These are phyloP conservation scores for Eulemur rubriventer DNA, from an alignment of 2,797 vertebrate genomes.

Conservation along the genomic window DNA sequence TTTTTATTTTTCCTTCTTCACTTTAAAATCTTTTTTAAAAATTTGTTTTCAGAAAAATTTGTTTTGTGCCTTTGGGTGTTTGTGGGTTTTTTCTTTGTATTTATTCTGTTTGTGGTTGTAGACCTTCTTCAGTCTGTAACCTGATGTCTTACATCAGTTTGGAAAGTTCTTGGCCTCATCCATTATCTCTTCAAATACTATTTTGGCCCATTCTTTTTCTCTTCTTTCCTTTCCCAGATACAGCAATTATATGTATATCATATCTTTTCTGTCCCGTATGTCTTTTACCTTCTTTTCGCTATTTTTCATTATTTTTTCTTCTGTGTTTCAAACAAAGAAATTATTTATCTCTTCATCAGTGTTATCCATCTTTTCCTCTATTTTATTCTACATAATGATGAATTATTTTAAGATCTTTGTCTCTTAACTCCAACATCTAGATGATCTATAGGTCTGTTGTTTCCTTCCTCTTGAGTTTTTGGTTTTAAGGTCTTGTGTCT, in stretches of 20 bases:
- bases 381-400: background rate
- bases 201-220: background rate
- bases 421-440: background rate
- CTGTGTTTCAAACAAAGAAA: background rate
- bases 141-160: background rate
- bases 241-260: background rate
- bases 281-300: background rate
- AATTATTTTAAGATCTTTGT: background rate
- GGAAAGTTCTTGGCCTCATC: background rate
- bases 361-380: background rate
- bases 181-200: background rate
- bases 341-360: background rate
- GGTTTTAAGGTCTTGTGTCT: background rate
- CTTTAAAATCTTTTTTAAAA: background rate
- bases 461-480: background rate
- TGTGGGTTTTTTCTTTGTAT: background rate
- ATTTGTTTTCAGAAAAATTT: background rate
- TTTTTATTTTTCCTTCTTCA: background rate
- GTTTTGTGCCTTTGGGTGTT: background rate
- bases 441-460: background rate
- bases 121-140: background rate
- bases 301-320: background rate
- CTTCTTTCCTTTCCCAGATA: background rate
- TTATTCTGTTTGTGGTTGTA: background rate
- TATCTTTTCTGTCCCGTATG: background rate